Base-by-base conservation (phyloP, 1,140 invertebrate genomes). In the Orchestia grillus region DNA sequence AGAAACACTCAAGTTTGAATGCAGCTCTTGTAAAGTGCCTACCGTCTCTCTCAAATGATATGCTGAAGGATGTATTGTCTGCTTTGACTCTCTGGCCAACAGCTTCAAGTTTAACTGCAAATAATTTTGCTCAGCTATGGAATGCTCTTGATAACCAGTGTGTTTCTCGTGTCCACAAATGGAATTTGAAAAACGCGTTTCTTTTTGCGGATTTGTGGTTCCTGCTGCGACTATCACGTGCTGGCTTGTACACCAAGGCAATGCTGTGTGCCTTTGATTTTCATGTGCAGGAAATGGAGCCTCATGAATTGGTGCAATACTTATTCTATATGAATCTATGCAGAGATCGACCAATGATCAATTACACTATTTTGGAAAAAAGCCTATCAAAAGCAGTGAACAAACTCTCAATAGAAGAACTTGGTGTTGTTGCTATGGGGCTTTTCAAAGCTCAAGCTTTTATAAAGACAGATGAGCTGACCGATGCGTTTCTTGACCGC, bases 361-460 rank as follows among this genome's bases (percentile, higher is more conserved):
- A 96, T 43, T 95, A 95, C 44, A 57, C 47, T 42, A 90, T 96
- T 57, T 95, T 97, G 42, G 96, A 96, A 94, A 96, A 96, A 47
- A 96, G 96, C 43, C 87, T 97, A 8, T 44, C 43, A 23, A 91
- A 96, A 96, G 96, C 96, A 77, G 44, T 96, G 36, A 53, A 96
- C 45, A 43, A 96, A 45, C 87, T 97, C 87, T 97, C 97, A 40
- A 57, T 97, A 6, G 97, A 97, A 90, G 97, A 97, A 96, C 95
- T 97, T 43, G 97, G 96, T 94, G 96, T 97, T 16, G 96, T 97
- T 77, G 96, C 96, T 4, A 97, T 97, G 97, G 96, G 96, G 1
- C 96, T 97, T 95, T 97, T 97, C 92, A 97, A 97, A 96, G 96
- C 96, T 44, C 96, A 96, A 95, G 96, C 96, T 44, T 96, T 96